A percentile compares a stretch with the other conserved stretches of the same genome.
phyloP scores from a whole-genome alignment of 2,888 invertebrate species.

The Dryomyza anilis region DNA sequence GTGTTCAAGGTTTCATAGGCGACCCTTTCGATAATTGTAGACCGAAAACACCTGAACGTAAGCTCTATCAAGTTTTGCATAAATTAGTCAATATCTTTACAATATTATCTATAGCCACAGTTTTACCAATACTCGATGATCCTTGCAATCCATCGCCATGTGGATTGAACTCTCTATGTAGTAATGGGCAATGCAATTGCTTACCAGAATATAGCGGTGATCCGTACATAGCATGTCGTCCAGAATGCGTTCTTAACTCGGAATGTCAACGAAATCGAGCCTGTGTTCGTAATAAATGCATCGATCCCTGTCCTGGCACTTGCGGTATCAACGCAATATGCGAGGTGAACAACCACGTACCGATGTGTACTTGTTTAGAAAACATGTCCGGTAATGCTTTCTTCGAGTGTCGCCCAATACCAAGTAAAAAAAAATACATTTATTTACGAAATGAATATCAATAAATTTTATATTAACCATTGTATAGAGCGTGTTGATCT shows the following conservation, averaged over 20 bases:
- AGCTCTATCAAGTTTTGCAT: too few relatives aligned
- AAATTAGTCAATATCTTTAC: not conserved
- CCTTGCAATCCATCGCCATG: constrained; percentile 81
- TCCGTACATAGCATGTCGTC: constrained; percentile 75
- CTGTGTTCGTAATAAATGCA: constrained; percentile 76
- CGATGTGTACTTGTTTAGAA: constrained; percentile 75
- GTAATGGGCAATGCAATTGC: constrained; percentile 73
- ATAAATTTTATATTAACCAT: not conserved
- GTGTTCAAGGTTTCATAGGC: constrained; percentile 66
- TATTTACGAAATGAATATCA: not conserved
- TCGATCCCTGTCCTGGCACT: constrained; percentile 74
- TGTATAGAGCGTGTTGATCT: constrained; percentile 61
- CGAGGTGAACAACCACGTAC: constrained; percentile 77
- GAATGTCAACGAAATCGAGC: constrained; percentile 73
- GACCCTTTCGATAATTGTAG: constrained; percentile 65
- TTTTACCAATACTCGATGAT: constrained; percentile 47
- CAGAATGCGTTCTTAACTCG: constrained; percentile 77
- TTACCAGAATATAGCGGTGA: constrained; percentile 75
- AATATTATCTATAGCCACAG: constrained; percentile 42
- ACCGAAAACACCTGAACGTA: constrained; percentile 54
- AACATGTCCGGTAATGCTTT: constrained; percentile 83
- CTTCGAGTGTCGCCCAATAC: constrained; percentile 65
- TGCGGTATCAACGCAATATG: constrained; percentile 81
- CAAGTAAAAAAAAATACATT: constrained; percentile 37
- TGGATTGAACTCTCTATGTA: constrained; percentile 74